Evolutionary conservation across 2,888 invertebrate species (phyloP), one percentile per base, ranked within the genome.

Genomic region (Euspilapteryx auroguttella): DNA sequence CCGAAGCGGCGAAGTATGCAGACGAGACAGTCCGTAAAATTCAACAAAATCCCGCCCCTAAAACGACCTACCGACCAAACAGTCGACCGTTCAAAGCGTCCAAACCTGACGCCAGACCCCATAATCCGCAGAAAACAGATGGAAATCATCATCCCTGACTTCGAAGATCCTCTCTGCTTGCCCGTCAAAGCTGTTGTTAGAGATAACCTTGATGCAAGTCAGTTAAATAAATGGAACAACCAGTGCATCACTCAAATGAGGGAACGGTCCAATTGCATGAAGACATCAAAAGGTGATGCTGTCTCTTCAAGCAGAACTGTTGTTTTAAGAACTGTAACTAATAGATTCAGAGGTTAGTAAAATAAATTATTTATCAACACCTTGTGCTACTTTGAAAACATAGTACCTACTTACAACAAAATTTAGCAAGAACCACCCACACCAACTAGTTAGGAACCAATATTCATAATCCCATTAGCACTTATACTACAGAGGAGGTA

Each of bases 81-180:
- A 4, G 7, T n/a, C 3, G 11, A n/a, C 3, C 6, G 14, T 11
- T 7, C n/a, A 5, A 10, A 22, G n/a, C 29, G n/a, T 10, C 15
- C 11, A 9, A n/a, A n/a, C n/a, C n/a, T n/a, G n/a, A 13, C 6
- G 15, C 9, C 12, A 3, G 21, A 9, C 14, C 9, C 24, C 6
- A 9, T 24, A 24, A 11, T 38, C 2, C 35, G 37, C 11, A 45
- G 62, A 7, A 57, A 47, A 21, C 45, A 42, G 10, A 34, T 49
- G 12, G 45, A 52, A 12, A 56, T 69, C 15, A 41, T 41, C 6
- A 58, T 75, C 2, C 73, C 71, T 0, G 71, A 75, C 29, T 71
- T 58, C 21, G 64, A 64, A 2, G 73, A 75, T 30, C 66, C 73
- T 0, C 31, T 71, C 12, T 73, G 71, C 37, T 39, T 75, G 30